A percentile compares a stretch with the other conserved stretches of the same genome.
Conservation (phyloP, 2,797 vertebrate species). For the Lemur catta region DNA sequence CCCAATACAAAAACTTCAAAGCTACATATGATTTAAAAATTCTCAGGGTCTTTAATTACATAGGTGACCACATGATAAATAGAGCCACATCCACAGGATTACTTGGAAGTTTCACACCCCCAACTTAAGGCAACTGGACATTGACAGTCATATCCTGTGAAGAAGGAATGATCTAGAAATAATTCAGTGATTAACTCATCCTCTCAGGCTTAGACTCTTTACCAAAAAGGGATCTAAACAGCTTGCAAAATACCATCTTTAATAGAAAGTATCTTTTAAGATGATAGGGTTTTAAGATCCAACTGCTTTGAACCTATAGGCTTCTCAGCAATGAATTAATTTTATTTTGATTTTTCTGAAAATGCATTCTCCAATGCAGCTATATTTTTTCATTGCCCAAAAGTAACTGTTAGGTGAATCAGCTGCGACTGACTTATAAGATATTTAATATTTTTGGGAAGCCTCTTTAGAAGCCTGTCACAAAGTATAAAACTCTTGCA, state of each 20-base stretch:
- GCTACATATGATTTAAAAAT: not conserved
- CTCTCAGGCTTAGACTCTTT: not conserved
- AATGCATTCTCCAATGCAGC: not conserved
- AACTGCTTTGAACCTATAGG: not conserved
- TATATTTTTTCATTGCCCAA: not conserved
- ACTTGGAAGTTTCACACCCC: not conserved
- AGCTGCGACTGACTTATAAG: not conserved
- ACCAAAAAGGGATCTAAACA: not conserved
- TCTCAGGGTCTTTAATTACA: not conserved
- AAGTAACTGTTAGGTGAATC: not conserved
- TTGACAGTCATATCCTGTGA: not conserved
- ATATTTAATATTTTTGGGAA: not conserved
- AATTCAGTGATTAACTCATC: not conserved
- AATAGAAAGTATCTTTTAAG: not conserved
- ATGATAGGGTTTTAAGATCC: not conserved
- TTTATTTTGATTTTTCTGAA: not conserved
- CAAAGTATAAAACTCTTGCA: not conserved
- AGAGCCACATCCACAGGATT: not conserved
- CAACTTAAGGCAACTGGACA: not conserved
- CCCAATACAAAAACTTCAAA: not conserved
- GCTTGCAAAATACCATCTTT: not conserved
- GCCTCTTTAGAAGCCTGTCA: not conserved
- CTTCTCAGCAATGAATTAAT: not conserved
- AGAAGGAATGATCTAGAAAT: not conserved
- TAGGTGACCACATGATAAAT: not conserved